Evolutionary conservation across 2,797 vertebrate genomes (phyloP).

Genomic region (Crenichthys baileyi): DNA sequence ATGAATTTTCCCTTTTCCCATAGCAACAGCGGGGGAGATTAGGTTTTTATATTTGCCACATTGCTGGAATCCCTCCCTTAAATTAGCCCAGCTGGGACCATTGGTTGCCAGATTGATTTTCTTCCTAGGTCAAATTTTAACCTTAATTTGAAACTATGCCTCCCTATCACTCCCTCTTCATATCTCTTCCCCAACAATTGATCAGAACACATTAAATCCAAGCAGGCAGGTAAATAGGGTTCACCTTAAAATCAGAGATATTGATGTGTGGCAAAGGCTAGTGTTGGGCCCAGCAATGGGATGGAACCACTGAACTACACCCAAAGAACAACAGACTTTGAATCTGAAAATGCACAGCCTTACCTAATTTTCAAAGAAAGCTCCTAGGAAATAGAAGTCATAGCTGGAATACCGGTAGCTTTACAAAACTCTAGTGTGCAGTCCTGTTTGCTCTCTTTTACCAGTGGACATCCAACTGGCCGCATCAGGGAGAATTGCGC

Average conservation of each 20-base stretch:
- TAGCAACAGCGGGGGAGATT: slow-evolving; percentile 40
- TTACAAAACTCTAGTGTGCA: no score
- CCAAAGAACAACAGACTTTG: no score
- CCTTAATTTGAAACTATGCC: slow-evolving; percentile 37
- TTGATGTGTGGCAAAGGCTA: slow-evolving; percentile 38
- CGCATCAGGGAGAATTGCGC: no score
- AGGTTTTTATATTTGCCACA: slow-evolving; percentile 63
- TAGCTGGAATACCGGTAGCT: no score
- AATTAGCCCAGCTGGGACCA: slow-evolving; percentile 72
- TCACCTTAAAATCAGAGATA: slow-evolving; percentile 46
- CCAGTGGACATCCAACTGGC: no score
- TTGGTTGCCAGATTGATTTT: slow-evolving; percentile 56
- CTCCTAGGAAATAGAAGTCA: no score
- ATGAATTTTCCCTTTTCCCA: slow-evolving; percentile 46
- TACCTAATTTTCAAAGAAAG: no score
- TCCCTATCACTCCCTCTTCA: slow-evolving; percentile 16
- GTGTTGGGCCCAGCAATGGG: background rate
- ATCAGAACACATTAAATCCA: slow-evolving; percentile 60
- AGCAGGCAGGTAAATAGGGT: slow-evolving; percentile 36
- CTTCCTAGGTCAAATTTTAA: slow-evolving; percentile 38
- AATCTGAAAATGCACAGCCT: no score
- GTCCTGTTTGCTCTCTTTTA: no score
- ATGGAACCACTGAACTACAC: no score
- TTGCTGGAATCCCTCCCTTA: slow-evolving; percentile 56
- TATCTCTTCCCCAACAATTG: slow-evolving; percentile 23